Evolutionary conservation across 2,888 invertebrate genomes (phyloP).

Genomic region (Lepidocyrtinus sp.): DNA sequence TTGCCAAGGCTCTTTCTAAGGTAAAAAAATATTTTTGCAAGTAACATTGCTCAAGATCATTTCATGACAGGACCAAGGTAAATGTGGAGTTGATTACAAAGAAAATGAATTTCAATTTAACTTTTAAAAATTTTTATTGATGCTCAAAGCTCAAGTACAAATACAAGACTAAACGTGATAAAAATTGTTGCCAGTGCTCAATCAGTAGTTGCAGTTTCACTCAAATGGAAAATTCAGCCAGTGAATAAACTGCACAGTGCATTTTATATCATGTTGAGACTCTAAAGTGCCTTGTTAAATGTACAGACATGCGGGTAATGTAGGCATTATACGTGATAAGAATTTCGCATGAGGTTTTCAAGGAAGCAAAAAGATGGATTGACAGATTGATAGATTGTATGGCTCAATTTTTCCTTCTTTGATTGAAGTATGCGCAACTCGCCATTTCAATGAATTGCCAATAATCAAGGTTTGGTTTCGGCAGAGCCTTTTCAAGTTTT

Average conservation of each 20-base stretch:
- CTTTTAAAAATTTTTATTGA: too few species aligned
- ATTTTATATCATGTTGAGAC: too few species aligned
- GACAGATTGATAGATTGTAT: constrained; percentile 32
- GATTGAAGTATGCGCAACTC: constrained; percentile 13
- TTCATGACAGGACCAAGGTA: background rate
- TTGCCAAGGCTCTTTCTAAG: too few species aligned
- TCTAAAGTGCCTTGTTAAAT: background rate
- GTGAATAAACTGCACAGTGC: too few species aligned
- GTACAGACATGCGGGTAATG: background rate
- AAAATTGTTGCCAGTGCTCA: too few species aligned
- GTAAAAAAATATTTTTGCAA: too few species aligned
- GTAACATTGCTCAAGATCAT: background rate
- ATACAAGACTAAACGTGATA: too few species aligned
- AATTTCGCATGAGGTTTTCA: background rate
- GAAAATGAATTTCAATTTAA: too few species aligned
- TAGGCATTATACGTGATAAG: background rate
- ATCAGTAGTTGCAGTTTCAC: too few species aligned
- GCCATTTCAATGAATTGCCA: background rate
- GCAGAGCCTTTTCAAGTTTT: background rate
- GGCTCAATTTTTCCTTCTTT: background rate
- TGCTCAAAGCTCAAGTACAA: too few species aligned
- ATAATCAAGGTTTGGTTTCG: background rate
- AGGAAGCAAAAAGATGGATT: background rate
- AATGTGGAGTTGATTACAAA: too few species aligned
- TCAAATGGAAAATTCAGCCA: too few species aligned